Conservation (phyloP, 2,113 vertebrate genomes). For the Campylorhamphus procurvoides region DNA sequence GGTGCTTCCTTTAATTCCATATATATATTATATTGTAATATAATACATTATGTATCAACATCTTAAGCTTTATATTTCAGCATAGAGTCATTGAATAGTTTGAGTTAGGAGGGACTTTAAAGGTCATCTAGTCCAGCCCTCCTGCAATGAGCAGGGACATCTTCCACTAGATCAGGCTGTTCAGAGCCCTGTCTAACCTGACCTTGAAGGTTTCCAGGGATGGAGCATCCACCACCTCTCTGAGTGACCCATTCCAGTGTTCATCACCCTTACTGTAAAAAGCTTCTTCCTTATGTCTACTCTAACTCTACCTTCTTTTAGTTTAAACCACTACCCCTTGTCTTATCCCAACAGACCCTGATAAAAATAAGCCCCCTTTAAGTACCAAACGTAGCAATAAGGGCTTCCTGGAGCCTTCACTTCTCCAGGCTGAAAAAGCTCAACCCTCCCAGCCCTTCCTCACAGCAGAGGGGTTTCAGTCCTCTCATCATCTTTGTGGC, state of each 20-base stretch:
- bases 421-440: not conserved
- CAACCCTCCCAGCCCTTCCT: not conserved
- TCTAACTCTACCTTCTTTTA: not conserved
- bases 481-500: not conserved
- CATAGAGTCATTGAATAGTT: not conserved
- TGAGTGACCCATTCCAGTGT: not conserved
- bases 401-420: not conserved
- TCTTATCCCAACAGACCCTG: not conserved
- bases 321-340: not conserved
- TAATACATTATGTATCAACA: not conserved
- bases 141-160: not conserved
- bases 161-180: not conserved
- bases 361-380: not conserved
- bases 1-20: not conserved
- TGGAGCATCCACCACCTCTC: not conserved
- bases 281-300: not conserved
- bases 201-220: not conserved
- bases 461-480: not conserved
- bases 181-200: not conserved
- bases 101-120: not conserved
- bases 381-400: not conserved
- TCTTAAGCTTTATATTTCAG: not conserved
- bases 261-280: not conserved
- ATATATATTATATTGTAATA: not conserved
- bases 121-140: not conserved